These are phyloP conservation scores for Drosophila albomicans DNA, from an alignment of 1,140 invertebrate genomes.

Conservation along the genomic window DNA sequence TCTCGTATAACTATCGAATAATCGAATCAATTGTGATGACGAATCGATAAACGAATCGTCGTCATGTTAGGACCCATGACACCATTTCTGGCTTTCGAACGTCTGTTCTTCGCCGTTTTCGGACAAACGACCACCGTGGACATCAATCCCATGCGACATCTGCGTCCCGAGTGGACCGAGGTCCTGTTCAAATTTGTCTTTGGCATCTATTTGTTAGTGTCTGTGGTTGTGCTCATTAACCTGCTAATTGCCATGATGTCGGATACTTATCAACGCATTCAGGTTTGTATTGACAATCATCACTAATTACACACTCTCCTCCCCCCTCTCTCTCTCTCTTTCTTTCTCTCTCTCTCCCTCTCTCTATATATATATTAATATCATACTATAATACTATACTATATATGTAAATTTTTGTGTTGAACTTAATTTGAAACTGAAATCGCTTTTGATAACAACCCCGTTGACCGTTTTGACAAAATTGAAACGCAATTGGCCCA, in stretches of 20 bases:
- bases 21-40: neutral
- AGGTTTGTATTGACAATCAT: slow-evolving; percentile 87
- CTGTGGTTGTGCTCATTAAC: slow-evolving; percentile 98
- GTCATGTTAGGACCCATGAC: slow-evolving; percentile 90
- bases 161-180: slow-evolving; percentile 90
- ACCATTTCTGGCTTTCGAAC: slow-evolving; percentile 96
- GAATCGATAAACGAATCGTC: slow-evolving; percentile 15
- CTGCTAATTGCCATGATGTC: slow-evolving; percentile 99
- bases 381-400: slow-evolving; percentile 4
- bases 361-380: neutral
- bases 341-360: slow-evolving; percentile 15
- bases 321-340: slow-evolving; percentile 51
- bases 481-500: slow-evolving; percentile 33
- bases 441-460: slow-evolving; percentile 43
- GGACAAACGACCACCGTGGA: slow-evolving; percentile 96
- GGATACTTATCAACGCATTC: slow-evolving; percentile 99
- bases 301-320: slow-evolving; percentile 73
- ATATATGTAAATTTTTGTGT: neutral
- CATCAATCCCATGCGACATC: slow-evolving; percentile 89
- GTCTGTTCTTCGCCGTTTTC: slow-evolving; percentile 99
- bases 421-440: neutral
- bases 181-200: slow-evolving; percentile 94
- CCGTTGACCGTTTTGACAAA: slow-evolving; percentile 36
- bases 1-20: neutral
- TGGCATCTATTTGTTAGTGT: slow-evolving; percentile 98